A percentile compares a stretch with the other conserved stretches of the same genome.
These are phyloP conservation scores for Sepiola atlantica DNA, from an alignment of 2,888 invertebrate genomes.

Conservation along the genomic window DNA sequence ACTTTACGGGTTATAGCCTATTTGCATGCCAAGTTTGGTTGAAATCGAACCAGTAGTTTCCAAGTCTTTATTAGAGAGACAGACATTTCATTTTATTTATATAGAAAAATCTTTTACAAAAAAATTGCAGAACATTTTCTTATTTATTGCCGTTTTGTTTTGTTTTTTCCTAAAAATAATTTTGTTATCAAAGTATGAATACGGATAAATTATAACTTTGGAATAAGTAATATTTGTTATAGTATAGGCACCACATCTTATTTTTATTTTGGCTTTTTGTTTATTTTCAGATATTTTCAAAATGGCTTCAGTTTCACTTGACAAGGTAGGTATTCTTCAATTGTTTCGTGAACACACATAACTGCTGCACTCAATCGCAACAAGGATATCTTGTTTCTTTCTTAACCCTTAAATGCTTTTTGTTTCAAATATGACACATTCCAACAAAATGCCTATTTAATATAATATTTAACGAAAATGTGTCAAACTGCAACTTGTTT, in stretches of 20 bases:
- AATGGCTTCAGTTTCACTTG: slow-evolving; percentile 1
- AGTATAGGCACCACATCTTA: neutral
- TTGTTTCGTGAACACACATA: neutral
- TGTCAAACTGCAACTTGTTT: no score
- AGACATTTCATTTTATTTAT: no score
- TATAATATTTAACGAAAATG: no score
- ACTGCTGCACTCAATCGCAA: neutral
- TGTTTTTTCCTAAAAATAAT: neutral
- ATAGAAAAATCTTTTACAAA: neutral
- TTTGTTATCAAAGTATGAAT: neutral
- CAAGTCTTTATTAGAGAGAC: no score
- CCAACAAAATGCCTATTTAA: no score
- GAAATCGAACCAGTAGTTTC: no score
- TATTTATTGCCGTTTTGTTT: neutral
- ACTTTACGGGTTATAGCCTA: no score
- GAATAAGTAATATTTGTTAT: neutral
- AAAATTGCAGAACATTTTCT: neutral
- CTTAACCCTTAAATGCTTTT: no score
- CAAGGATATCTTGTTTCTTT: neutral
- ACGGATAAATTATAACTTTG: neutral
- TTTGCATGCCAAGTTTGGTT: no score
- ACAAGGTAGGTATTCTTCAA: neutral
- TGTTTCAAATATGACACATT: no score
- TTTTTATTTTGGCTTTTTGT: neutral
- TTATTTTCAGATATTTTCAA: neutral